Conservation (phyloP, 2,797 vertebrate species). For the Cottoperca gobio region DNA sequence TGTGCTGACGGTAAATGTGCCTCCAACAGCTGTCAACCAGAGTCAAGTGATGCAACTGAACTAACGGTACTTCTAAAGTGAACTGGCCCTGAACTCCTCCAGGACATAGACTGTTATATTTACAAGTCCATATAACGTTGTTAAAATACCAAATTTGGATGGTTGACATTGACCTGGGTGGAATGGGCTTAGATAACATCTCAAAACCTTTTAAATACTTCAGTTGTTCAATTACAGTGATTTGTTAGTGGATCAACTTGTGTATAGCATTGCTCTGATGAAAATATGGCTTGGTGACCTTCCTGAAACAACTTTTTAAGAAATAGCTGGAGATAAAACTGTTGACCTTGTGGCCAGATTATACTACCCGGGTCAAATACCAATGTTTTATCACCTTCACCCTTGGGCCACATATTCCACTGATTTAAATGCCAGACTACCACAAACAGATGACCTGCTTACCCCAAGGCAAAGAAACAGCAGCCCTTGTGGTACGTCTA, state of each 20-base stretch:
- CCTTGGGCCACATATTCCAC: neutral
- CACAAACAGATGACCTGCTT: constrained; percentile 32
- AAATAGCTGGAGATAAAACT: constrained; percentile 12
- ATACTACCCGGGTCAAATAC: constrained; percentile 27
- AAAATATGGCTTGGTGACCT: neutral
- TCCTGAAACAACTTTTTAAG: neutral
- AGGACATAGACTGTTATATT: neutral
- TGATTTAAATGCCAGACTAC: constrained; percentile 13
- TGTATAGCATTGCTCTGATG: neutral
- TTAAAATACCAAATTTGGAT: neutral
- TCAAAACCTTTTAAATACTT: neutral
- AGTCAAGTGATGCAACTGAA: neutral
- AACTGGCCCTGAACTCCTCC: neutral
- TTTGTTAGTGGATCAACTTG: neutral
- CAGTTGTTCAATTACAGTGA: neutral
- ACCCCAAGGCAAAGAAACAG: constrained; percentile 1
- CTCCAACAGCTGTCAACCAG: neutral
- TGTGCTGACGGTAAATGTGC: neutral
- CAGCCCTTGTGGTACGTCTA: too few relatives aligned
- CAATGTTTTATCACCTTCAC: constrained; percentile 37
- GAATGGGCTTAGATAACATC: neutral
- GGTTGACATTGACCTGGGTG: neutral
- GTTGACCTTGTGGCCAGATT: constrained; percentile 22
- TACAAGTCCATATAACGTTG: neutral
- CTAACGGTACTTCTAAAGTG: neutral